Evolutionary conservation across 2,113 vertebrate species (phyloP).

Genomic region (Psittacula cyanocephala): DNA sequence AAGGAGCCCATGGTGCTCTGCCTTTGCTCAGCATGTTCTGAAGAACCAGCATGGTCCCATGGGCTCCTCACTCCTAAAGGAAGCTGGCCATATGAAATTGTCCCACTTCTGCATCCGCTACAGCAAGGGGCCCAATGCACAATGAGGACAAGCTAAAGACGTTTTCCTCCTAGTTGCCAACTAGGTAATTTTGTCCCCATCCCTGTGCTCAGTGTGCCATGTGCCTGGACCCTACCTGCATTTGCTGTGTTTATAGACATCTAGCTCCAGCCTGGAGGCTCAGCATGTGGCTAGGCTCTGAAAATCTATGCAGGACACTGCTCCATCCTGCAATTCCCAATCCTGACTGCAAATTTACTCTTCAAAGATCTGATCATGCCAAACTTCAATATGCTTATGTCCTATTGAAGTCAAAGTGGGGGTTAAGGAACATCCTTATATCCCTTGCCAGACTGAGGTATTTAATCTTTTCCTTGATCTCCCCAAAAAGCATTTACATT

Average conservation of each 20-base stretch:
- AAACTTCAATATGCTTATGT: slow-evolving; percentile 15
- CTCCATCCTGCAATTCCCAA: not conserved
- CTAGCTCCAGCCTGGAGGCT: not conserved
- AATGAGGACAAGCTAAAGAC: not conserved
- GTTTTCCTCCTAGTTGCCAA: not conserved
- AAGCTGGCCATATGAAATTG: not conserved
- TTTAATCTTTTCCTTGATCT: slow-evolving; percentile 53
- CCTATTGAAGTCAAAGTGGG: not conserved
- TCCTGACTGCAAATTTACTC: not conserved
- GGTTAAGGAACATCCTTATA: slow-evolving; percentile 15
- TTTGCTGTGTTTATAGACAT: not conserved
- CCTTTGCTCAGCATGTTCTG: not conserved
- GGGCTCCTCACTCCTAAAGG: not conserved
- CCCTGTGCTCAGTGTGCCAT: not conserved
- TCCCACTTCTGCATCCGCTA: not conserved
- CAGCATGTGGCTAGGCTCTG: not conserved
- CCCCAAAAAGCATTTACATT: slow-evolving; percentile 25
- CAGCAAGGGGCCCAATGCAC: not conserved
- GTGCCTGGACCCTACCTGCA: not conserved
- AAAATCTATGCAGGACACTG: not conserved
- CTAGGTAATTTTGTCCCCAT: not conserved
- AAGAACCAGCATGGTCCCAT: accelerated
- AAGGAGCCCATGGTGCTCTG: accelerated
- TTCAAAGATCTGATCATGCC: not conserved
- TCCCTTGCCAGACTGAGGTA: slow-evolving; percentile 20